phyloP scores from a whole-genome alignment of 2,888 invertebrate genomes.

The Sinelater perroti region DNA sequence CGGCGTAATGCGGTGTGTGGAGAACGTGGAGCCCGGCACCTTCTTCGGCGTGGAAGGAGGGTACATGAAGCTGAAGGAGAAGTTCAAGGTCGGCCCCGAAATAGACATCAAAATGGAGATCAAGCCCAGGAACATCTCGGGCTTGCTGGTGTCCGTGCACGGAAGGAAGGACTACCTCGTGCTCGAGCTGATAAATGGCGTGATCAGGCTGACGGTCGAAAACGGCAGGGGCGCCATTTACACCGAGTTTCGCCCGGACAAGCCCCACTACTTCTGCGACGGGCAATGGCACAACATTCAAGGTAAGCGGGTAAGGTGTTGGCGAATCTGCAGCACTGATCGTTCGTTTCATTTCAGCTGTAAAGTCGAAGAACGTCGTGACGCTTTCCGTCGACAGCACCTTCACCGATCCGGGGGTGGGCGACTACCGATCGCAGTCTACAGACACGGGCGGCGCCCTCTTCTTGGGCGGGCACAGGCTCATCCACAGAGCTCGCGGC shows the following conservation, averaged over 20 bases:
- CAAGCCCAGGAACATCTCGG: slow-evolving; percentile 84
- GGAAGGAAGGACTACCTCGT: slow-evolving; percentile 84
- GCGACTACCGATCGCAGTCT: slow-evolving; percentile 65
- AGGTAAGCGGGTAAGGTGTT: slow-evolving; percentile 60
- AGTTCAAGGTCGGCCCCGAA: slow-evolving; percentile 80
- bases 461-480: slow-evolving; percentile 89
- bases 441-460: slow-evolving; percentile 87
- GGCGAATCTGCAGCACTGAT: too few species aligned
- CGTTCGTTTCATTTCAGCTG: too few species aligned
- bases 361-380: slow-evolving; percentile 91
- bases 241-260: slow-evolving; percentile 73
- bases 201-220: slow-evolving; percentile 83
- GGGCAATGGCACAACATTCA: slow-evolving; percentile 93
- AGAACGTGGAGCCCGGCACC: slow-evolving; percentile 79
- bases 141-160: slow-evolving; percentile 86
- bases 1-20: slow-evolving; percentile 81
- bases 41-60: slow-evolving; percentile 86
- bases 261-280: slow-evolving; percentile 83
- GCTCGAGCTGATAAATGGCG: slow-evolving; percentile 87
- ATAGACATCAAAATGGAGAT: slow-evolving; percentile 86
- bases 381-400: slow-evolving; percentile 86
- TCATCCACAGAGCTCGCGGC: slow-evolving; percentile 66
- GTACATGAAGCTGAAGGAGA: slow-evolving; percentile 74
- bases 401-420: slow-evolving; percentile 77
- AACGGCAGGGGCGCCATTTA: slow-evolving; percentile 83